phyloP scores from a whole-genome alignment of 1,140 invertebrate genomes.

The Mycetomoellerius zeteki region DNA sequence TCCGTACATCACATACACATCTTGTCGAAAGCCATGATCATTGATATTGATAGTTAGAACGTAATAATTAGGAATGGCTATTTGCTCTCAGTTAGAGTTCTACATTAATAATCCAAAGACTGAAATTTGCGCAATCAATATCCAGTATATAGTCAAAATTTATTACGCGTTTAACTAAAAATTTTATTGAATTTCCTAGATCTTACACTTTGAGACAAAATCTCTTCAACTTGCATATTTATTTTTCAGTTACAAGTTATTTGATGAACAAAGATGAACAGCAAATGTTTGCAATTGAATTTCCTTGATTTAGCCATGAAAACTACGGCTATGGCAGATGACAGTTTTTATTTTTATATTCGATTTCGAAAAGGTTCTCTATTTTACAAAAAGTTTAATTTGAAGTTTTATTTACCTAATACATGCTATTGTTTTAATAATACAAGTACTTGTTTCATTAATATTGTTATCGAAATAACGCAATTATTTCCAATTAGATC shows the following conservation, averaged over 20 bases:
- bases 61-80: constrained; percentile 53
- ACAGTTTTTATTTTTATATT: not conserved
- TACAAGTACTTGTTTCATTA: not conserved
- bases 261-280: not conserved
- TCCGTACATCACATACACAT: constrained; percentile 17
- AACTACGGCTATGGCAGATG: not conserved
- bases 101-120: constrained; percentile 43
- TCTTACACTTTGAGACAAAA: not conserved
- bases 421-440: not conserved
- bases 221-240: not conserved
- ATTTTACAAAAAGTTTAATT: not conserved
- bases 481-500: not conserved
- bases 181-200: not conserved
- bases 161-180: constrained; percentile 2
- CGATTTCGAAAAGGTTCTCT: not conserved
- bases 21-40: constrained; percentile 46
- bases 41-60: constrained; percentile 57
- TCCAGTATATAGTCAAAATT: not conserved
- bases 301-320: not conserved
- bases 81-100: constrained; percentile 45
- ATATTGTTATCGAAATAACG: not conserved
- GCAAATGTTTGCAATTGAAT: not conserved
- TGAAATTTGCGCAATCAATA: constrained; percentile 25
- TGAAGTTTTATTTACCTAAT: not conserved
- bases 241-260: not conserved